Conservation (phyloP, 2,113 vertebrate species). For the Cacatua alba region DNA sequence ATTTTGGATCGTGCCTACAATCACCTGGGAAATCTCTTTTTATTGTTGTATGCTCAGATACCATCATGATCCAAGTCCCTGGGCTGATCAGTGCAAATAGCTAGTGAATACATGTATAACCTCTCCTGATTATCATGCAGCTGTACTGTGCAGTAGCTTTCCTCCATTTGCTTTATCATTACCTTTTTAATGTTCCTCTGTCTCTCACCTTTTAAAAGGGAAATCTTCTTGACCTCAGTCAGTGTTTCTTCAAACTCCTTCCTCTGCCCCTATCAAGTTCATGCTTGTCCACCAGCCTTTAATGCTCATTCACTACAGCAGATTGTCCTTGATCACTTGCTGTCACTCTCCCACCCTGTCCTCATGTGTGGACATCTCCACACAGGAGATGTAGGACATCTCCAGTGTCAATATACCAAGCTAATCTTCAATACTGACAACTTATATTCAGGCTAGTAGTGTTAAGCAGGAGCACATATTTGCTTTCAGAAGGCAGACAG, state of each 20-base stretch:
- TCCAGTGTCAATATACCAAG: not conserved
- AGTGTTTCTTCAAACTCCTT: constrained; percentile 1
- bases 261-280: not conserved
- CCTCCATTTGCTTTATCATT: constrained; percentile 29
- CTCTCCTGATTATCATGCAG: constrained; percentile 7
- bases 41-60: constrained; percentile 20
- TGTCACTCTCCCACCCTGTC: not conserved
- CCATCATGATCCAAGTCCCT: constrained; percentile 9
- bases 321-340: not conserved
- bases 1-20: not conserved
- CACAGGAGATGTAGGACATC: not conserved
- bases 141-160: not conserved
- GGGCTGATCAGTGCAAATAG: constrained; percentile 24
- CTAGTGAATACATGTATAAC: constrained; percentile 7
- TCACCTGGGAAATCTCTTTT: constrained; percentile 27
- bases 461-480: not conserved
- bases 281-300: not conserved
- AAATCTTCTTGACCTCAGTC: constrained; percentile 27
- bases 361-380: not conserved
- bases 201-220: not conserved
- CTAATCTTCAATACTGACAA: not conserved
- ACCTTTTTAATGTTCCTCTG: constrained; percentile 31
- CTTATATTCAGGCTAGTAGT: not conserved
- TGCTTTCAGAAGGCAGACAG: not conserved
- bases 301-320: not conserved